These are phyloP conservation scores for Botia kubotai DNA, from an alignment of 2,797 vertebrate species.

Conservation along the genomic window DNA sequence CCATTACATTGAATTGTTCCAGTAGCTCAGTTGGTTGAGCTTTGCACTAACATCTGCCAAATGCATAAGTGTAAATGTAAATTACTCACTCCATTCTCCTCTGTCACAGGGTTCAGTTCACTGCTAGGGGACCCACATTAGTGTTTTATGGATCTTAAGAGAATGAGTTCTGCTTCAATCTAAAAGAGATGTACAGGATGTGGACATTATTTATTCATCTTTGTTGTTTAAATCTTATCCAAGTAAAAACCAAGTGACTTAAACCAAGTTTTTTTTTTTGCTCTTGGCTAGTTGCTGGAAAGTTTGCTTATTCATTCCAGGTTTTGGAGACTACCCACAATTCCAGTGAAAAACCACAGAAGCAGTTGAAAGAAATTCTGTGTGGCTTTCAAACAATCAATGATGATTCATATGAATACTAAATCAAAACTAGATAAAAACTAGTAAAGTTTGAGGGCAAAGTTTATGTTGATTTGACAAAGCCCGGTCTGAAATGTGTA, in stretches of 20 bases:
- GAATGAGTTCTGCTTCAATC: slow-evolving; percentile 35
- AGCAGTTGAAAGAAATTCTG: not conserved
- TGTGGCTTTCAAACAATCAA: not conserved
- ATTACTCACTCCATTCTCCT: slow-evolving; percentile 82
- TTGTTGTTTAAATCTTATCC: slow-evolving; percentile 17
- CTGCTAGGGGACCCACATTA: slow-evolving; percentile 64
- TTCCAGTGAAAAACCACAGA: not conserved
- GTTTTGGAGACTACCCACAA: not conserved
- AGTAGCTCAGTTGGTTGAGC: too few relatives aligned
- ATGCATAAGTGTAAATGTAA: too few relatives aligned
- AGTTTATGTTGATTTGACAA: too few relatives aligned
- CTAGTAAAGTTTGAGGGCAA: too few relatives aligned
- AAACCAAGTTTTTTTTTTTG: slow-evolving; percentile 34
- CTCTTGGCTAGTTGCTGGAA: not conserved
- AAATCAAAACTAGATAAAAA: not conserved
- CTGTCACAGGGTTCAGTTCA: slow-evolving; percentile 76
- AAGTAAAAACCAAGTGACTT: too few relatives aligned
- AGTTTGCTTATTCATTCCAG: not conserved
- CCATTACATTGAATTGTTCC: slow-evolving; percentile 87
- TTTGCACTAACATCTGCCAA: too few relatives aligned
- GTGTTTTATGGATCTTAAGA: slow-evolving; percentile 54
- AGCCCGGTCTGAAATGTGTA: too few relatives aligned
- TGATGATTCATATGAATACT: not conserved
- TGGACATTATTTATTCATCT: slow-evolving; percentile 41
- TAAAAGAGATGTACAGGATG: slow-evolving; percentile 20